These are phyloP conservation scores for Phymorhynchus buccinoides DNA, from an alignment of 1,140 invertebrate genomes.

Conservation along the genomic window DNA sequence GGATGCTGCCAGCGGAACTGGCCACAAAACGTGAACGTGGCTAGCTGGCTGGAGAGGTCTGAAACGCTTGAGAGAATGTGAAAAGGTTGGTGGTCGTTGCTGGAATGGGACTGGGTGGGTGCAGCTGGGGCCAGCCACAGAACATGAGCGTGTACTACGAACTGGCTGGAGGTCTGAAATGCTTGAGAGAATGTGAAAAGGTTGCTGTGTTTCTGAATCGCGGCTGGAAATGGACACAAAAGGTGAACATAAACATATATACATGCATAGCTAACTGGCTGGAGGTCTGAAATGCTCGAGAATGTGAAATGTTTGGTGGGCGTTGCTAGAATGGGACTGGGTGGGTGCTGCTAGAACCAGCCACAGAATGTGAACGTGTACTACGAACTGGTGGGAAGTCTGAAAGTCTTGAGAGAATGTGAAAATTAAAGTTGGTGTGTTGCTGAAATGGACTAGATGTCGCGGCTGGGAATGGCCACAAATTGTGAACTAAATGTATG, in stretches of 20 bases:
- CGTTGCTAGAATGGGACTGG: no score
- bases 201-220: no score
- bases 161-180: not conserved
- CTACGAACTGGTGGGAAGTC: not conserved
- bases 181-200: not conserved
- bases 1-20: not conserved
- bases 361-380: conserved; percentile 1
- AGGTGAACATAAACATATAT: no score
- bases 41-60: not conserved
- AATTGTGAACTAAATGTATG: conserved; percentile 2
- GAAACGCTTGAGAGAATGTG: not conserved
- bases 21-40: conserved; percentile 14
- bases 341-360: not conserved
- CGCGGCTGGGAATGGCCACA: conserved; percentile 3
- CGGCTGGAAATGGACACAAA: conserved; percentile 13
- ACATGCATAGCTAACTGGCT: not conserved
- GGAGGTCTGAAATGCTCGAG: not conserved
- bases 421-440: not conserved
- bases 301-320: not conserved
- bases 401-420: not conserved
- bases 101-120: no score
- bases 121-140: not conserved
- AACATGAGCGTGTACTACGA: not conserved
- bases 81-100: no score
- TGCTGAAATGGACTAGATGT: no score